A percentile compares a stretch with the other conserved stretches of the same genome.
Conservation (phyloP, 2,888 invertebrate genomes). For the Tenthredo scrophulariae region DNA sequence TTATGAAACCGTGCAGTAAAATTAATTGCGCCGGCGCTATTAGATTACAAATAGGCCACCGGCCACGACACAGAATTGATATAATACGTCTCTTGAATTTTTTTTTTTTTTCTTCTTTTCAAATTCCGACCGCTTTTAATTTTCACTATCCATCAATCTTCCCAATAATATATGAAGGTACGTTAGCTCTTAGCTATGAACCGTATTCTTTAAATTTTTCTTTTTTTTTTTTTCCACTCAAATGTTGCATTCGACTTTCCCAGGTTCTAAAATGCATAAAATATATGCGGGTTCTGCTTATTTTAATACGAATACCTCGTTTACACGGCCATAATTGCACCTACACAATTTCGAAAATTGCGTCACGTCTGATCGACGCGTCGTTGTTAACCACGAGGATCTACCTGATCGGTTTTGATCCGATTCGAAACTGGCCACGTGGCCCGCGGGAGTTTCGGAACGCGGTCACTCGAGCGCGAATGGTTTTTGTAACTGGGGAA, state of each 20-base stretch:
- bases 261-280: neutral
- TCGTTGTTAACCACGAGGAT: slow-evolving; percentile 37
- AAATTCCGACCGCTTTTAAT: neutral
- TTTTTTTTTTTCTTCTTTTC: neutral
- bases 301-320: slow-evolving; percentile 22
- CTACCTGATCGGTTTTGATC: slow-evolving; percentile 46
- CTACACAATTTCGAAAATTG: slow-evolving; percentile 17
- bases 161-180: neutral
- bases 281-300: neutral
- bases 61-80: neutral
- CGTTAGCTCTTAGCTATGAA: neutral
- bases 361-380: slow-evolving; percentile 31
- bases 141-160: neutral
- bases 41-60: slow-evolving; percentile 43
- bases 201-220: neutral
- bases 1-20: slow-evolving; percentile 72
- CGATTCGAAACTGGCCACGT: slow-evolving; percentile 41
- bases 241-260: neutral
- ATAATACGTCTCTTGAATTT: neutral
- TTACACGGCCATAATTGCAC: slow-evolving; percentile 3
- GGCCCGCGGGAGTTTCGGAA: slow-evolving; percentile 64
- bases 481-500: slow-evolving; percentile 77
- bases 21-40: slow-evolving; percentile 68
- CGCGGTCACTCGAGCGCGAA: slow-evolving; percentile 74
- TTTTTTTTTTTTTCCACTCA: neutral